These are phyloP conservation scores for Battus philenor DNA, from an alignment of 1,140 invertebrate species.

Conservation along the genomic window DNA sequence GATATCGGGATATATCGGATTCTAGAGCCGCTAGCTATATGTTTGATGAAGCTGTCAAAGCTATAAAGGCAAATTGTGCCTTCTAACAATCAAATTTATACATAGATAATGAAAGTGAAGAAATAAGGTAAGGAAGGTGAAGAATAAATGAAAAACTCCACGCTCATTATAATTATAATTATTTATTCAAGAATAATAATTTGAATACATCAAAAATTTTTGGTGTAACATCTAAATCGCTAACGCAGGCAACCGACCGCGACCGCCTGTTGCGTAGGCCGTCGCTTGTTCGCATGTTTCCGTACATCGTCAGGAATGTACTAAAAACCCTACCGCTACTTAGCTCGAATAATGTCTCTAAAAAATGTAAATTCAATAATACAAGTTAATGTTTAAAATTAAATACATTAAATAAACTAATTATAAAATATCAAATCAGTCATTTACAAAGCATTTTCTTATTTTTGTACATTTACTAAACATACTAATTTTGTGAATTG, in stretches of 20 bases:
- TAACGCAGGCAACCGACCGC: conserved; percentile 39
- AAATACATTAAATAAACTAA: conserved; percentile 56
- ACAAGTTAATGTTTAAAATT: conserved; percentile 41
- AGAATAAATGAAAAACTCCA: conserved; percentile 14
- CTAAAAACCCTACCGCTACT: conserved; percentile 51
- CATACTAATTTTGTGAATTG: conserved; percentile 28
- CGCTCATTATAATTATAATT: conserved; percentile 44
- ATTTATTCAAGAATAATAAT: conserved; percentile 64
- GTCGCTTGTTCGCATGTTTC: conserved; percentile 39
- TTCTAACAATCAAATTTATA: too few relatives aligned
- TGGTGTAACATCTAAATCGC: conserved; percentile 66
- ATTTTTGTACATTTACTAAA: conserved; percentile 39
- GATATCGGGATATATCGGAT: too few relatives aligned
- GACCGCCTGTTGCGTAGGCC: conserved; percentile 44
- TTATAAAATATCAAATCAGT: conserved; percentile 59
- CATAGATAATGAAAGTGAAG: too few relatives aligned
- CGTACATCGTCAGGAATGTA: conserved; percentile 69
- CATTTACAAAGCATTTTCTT: conserved; percentile 60
- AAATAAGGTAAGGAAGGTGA: too few relatives aligned
- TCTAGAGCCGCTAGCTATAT: too few relatives aligned
- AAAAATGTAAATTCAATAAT: conserved; percentile 35
- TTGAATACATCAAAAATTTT: conserved; percentile 69
- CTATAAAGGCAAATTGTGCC: too few relatives aligned
- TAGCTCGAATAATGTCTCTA: conserved; percentile 31
- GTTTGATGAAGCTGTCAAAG: too few relatives aligned